Base-by-base conservation (phyloP, 2,888 invertebrate genomes). In the Empis stercorea region DNA sequence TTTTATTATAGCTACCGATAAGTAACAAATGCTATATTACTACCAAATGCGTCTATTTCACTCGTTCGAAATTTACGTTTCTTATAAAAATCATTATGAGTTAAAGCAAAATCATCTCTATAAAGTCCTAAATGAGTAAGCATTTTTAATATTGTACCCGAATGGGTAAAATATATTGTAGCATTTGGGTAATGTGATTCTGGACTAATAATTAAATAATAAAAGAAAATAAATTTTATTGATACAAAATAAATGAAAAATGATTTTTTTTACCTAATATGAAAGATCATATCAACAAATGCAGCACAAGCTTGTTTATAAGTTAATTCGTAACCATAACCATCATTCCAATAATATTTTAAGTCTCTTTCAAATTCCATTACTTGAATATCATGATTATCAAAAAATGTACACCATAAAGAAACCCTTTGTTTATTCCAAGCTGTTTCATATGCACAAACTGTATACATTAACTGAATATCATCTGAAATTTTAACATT, bases 391-490 rank as follows among this genome's bases (percentile, higher is more conserved):
- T 79, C 76, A 5, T 78, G 66, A 48, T 71, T 59, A 53, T 80
- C 75, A 60, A 91, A 83, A 30, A 79, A 71, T 53, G 74, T 73
- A 70, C 91, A 91, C 91, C 91, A 91, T 0, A 87, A 83, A 7
- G 88, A 87, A 36, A 62, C 57, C 30, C 60, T 59, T 50, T 71
- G 66, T 54, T 76, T 76, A 50, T 76, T 72, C 85, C 86, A 86
- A n/a, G 89, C 82, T 5, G 84, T 86, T 70, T 89, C 89, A 66
- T 80, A 89, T 1, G 79, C 80, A 66, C 91, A 91, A 34, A 78
- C 76, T 55, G 76, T 75, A 60, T 84, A 84, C 68, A 89, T 82
- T 37, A 80, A 64, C 49, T 73, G 66, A 44, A 78, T 73, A 53
- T 75, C 76, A 46, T 74, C 81, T 80, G 66, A 50, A 66, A 32